Evolutionary conservation across 2,888 invertebrate genomes (phyloP), one percentile per base, ranked within the genome.

Genomic region (Hydriomena furcata): DNA sequence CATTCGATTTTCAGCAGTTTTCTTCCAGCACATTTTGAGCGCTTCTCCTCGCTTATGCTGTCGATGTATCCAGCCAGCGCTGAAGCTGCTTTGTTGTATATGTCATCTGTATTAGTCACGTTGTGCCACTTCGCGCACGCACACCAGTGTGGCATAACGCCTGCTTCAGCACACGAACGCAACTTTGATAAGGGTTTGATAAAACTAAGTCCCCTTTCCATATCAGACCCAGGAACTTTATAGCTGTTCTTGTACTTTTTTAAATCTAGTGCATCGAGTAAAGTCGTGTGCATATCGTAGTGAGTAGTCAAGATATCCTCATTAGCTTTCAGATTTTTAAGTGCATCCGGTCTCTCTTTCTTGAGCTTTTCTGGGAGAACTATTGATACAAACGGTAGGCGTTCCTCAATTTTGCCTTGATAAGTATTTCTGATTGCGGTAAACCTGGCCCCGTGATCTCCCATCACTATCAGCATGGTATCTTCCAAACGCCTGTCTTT

Each of bases 361-460:
- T 42, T 42, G 3, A 42, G n/a, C 6, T 24, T 32, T 24, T 34
- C 42, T 12, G 41, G 41, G 1, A 41, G 31, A 12, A 23, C 23
- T 24, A 41, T 23, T 2, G 41, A 23, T 1, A 56, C 25, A 6
- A 52, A 25, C 0, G 56, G 56, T 8, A 56, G n/a, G 0, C 56
- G 92, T 76, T 97, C 97, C 70, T 97, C 97, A 63, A 95, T 93
- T 79, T 96, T 96, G 0, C 97, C 97, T 76, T 97, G 96, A 10
- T 95, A 89, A 0, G 96, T 96, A 63, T 94, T 93, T 3, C 97
- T 92, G 10, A 34, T 13, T 10, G 13, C 8, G 2, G 12, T 5
- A 12, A 96, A 94, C 93, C 95, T 93, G 62, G 95, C 94, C 0
- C 98, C 98, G 78, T 98, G 98, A 82, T 98, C 98, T n/a, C 96